Percentiles rank a stretch among this genome's conserved stretches.
Conservation (phyloP, 2,888 invertebrate genomes). For the Oegoconia quadripuncta region DNA sequence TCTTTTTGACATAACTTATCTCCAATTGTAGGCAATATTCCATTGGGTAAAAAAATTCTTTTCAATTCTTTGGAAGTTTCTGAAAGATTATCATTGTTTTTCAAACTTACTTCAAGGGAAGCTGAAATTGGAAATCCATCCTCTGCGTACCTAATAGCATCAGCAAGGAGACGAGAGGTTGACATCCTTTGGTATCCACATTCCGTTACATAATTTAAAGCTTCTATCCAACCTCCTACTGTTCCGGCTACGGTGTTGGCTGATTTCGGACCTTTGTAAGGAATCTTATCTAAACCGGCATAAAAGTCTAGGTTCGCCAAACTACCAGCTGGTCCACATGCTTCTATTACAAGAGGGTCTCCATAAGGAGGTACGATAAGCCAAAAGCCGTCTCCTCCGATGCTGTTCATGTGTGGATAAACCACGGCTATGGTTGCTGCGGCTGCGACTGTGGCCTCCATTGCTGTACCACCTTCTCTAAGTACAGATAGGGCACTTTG, state of each 20-base stretch:
- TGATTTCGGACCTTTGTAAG: slow-evolving; percentile 51
- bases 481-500: slow-evolving; percentile 59
- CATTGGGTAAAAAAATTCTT: slow-evolving; percentile 41
- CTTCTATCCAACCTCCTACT: slow-evolving; percentile 66
- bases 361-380: slow-evolving; percentile 60
- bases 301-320: slow-evolving; percentile 51
- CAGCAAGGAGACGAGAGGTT: slow-evolving; percentile 43
- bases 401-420: slow-evolving; percentile 66
- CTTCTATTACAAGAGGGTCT: slow-evolving; percentile 61
- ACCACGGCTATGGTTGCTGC: slow-evolving; percentile 66
- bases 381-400: slow-evolving; percentile 69
- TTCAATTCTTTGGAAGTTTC: slow-evolving; percentile 33
- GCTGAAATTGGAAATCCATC: slow-evolving; percentile 52
- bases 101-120: slow-evolving; percentile 29
- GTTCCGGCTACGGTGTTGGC: slow-evolving; percentile 64
- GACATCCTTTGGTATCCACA: slow-evolving; percentile 53
- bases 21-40: slow-evolving; percentile 42
- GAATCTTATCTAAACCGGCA: slow-evolving; percentile 41
- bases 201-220: slow-evolving; percentile 57
- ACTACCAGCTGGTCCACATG: slow-evolving; percentile 59
- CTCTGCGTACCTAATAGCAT: slow-evolving; percentile 63
- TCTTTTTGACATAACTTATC: slow-evolving; percentile 49
- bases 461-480: slow-evolving; percentile 62
- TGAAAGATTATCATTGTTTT: slow-evolving; percentile 10
- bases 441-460: slow-evolving; percentile 64